Conservation (phyloP, 2,888 invertebrate species). For the Conchocele bisecta region DNA sequence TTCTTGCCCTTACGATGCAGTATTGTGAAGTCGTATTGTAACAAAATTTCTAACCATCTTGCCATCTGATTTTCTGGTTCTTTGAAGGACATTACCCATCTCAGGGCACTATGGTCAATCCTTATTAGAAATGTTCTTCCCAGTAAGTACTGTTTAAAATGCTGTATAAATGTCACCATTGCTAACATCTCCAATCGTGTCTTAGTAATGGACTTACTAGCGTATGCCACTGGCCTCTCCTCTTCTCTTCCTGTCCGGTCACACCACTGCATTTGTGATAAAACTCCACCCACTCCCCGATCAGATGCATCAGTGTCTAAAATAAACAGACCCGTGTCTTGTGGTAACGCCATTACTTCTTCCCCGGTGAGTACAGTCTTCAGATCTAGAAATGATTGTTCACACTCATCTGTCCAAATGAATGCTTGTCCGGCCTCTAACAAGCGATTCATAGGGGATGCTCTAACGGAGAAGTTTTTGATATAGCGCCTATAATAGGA, state of each 20-base stretch:
- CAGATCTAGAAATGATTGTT: slow-evolving; percentile 26
- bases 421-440: slow-evolving; percentile 26
- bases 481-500: slow-evolving; percentile 41
- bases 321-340: slow-evolving; percentile 15
- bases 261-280: slow-evolving; percentile 38
- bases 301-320: slow-evolving; percentile 28
- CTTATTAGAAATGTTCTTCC: slow-evolving; percentile 22
- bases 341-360: slow-evolving; percentile 36
- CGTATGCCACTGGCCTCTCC: slow-evolving; percentile 42
- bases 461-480: slow-evolving; percentile 26
- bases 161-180: slow-evolving; percentile 49
- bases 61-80: slow-evolving; percentile 41
- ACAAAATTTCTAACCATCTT: slow-evolving; percentile 47
- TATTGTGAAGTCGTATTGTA: slow-evolving; percentile 44
- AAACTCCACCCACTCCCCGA: slow-evolving; percentile 26
- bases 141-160: slow-evolving; percentile 53
- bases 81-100: slow-evolving; percentile 51
- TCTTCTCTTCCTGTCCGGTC: slow-evolving; percentile 3
- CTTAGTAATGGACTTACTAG: slow-evolving; percentile 18
- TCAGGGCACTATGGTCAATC: slow-evolving; percentile 58
- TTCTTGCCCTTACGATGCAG: slow-evolving; percentile 21
- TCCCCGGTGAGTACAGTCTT: slow-evolving; percentile 25
- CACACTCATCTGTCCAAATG: slow-evolving; percentile 32
- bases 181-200: slow-evolving; percentile 46
- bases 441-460: slow-evolving; percentile 28